Conservation (phyloP, 2,888 invertebrate species). For the Andrena dorsata region DNA sequence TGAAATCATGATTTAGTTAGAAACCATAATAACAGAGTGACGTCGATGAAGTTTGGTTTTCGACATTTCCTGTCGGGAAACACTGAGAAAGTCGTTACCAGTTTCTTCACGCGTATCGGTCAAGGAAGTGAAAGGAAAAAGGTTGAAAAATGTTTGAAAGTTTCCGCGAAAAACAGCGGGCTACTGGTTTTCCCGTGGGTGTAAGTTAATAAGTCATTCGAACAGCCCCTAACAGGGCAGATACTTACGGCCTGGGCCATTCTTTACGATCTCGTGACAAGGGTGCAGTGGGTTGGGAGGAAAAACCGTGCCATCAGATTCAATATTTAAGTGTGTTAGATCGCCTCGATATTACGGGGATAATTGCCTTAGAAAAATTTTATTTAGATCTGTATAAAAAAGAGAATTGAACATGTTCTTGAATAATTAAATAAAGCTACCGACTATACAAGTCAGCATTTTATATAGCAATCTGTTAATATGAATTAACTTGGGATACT, state of each 20-base stretch:
- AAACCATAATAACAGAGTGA: too few relatives aligned
- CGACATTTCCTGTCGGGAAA: background rate
- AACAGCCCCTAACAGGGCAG: conserved; percentile 42
- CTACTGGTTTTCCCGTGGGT: conserved; percentile 52
- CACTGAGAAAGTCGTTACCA: background rate
- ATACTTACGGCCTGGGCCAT: conserved; percentile 29
- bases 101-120: conserved; percentile 5
- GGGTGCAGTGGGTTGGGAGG: background rate
- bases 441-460: too few relatives aligned
- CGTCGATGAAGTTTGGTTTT: background rate
- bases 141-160: conserved; percentile 28
- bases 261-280: conserved; percentile 31
- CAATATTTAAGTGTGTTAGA: conserved; percentile 34
- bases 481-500: too few relatives aligned
- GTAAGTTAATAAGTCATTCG: conserved; percentile 68
- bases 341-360: conserved; percentile 13
- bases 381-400: background rate
- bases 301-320: conserved; percentile 47
- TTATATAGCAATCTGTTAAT: too few relatives aligned
- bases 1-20: too few relatives aligned
- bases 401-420: background rate
- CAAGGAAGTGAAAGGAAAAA: conserved; percentile 14
- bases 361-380: conserved; percentile 2
- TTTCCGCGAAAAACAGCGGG: conserved; percentile 33
- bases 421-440: too few relatives aligned